Base-by-base conservation (phyloP, 2,113 vertebrate genomes). In the Carollia perspicillata region DNA sequence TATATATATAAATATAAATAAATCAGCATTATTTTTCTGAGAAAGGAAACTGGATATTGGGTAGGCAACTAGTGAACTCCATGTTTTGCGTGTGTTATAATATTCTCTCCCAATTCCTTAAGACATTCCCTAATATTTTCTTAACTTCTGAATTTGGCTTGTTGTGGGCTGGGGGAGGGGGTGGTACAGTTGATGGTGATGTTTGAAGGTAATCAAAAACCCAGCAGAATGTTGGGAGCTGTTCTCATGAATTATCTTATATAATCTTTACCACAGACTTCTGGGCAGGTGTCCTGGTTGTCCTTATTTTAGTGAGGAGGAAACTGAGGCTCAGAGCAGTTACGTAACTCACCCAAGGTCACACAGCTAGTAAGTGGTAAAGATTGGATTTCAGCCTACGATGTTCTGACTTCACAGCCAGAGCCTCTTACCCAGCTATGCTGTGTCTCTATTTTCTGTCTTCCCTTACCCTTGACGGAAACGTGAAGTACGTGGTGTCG, bases 281-380 rank as follows among this genome's bases (percentile, higher is more conserved):
- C 30, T 71, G 72, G 47, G 74, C 55, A 65, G 65, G 20, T 33
- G 35, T 63, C 71, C 71, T 55, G 49, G 13, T 78, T 69, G 28
- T 40, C 83, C 9, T 72, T 58, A 60, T 60, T 94, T 78, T 77
- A 80, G 16, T 22, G 23, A 13, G 12, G 33, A 88, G 77, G 81
- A 96, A 94, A 94, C 23, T 63, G 71, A 97, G 93, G 71, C 66
- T 63, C 30, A 13, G 84, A 84, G 60, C 72, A 42, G 30, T 96
- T 94, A 69, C 0, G 1, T 83, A 83, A 89, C 42, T 90, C 44
- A 49, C 37, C 33, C 40, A 68, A 87, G 78, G 77, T 95, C 90
- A 81, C 58, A 85, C 51, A 72, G 75, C n/a, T 90, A 79, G 40
- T 74, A 55, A 80, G 88, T 44, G 65, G 72, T 75, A 37, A 55